Percentiles rank a stretch among this genome's conserved stretches.
phyloP scores from a whole-genome alignment of 2,797 vertebrate species.

The Caiman crocodilus region DNA sequence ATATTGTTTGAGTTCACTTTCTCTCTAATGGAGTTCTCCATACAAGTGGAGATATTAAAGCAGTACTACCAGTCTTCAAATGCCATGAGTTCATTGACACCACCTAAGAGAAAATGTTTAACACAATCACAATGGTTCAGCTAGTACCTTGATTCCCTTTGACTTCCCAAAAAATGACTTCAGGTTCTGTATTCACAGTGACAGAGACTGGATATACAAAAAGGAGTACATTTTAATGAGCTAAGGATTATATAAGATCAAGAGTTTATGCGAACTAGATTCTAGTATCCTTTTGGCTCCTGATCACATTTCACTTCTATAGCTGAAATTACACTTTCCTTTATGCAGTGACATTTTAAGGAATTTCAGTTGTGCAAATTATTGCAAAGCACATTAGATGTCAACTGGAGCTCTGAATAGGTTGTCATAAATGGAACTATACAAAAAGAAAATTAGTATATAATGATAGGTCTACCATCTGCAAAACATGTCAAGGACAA shows the following conservation, averaged over 20 bases:
- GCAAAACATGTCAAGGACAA: not conserved
- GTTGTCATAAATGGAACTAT: not conserved
- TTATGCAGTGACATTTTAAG: not conserved
- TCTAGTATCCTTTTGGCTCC: not conserved
- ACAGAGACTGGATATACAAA: not conserved
- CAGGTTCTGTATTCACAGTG: not conserved
- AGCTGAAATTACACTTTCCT: not conserved
- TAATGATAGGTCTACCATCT: not conserved
- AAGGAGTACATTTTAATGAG: not conserved
- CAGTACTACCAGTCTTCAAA: conserved; percentile 2
- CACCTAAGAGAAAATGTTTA: not conserved
- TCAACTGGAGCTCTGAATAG: not conserved
- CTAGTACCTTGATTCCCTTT: not conserved
- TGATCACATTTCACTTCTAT: conserved; percentile 9
- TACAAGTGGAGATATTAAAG: conserved; percentile 31
- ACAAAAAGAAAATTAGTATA: conserved; percentile 15
- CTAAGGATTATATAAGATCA: not conserved
- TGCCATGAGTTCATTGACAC: conserved; percentile 1
- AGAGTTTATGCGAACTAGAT: not conserved
- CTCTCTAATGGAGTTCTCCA: conserved; percentile 12
- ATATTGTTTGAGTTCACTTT: not conserved
- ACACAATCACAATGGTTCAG: not conserved
- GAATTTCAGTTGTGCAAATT: conserved; percentile 13
- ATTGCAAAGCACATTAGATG: conserved; percentile 13
- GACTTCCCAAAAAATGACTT: not conserved